Evolutionary conservation across 2,113 vertebrate species (phyloP).

Genomic region (Anser brachyrhynchus): DNA sequence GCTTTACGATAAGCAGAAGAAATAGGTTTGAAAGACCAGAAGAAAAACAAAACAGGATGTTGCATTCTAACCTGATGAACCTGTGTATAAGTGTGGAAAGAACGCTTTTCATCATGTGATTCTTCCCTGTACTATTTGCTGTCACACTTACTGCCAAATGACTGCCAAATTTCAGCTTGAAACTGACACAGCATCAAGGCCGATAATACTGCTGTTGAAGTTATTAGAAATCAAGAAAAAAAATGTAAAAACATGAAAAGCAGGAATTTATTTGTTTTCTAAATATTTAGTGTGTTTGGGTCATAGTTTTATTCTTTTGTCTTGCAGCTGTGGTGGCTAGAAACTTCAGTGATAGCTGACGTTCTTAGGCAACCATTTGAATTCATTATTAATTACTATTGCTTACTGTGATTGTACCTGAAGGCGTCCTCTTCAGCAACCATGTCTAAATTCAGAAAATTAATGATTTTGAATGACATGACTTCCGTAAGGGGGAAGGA

Average conservation of each 20-base stretch:
- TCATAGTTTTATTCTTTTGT: background rate
- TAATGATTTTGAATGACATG: background rate
- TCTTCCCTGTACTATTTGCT: background rate
- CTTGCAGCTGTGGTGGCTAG: background rate
- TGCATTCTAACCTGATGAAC: background rate
- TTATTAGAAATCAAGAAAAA: background rate
- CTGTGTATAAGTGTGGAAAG: background rate
- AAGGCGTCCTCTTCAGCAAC: background rate
- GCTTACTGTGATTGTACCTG: background rate
- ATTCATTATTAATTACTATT: background rate
- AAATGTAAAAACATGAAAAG: background rate
- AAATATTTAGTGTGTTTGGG: background rate
- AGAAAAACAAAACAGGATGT: background rate
- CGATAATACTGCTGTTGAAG: background rate
- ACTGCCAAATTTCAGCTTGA: background rate
- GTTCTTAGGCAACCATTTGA: background rate
- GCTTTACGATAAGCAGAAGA: background rate
- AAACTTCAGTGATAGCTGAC: background rate
- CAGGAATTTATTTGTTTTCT: background rate
- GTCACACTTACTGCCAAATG: background rate
- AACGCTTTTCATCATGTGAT: background rate
- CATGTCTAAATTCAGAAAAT: background rate
- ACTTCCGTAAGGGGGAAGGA: background rate
- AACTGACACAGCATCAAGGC: background rate
- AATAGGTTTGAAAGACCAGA: background rate